Conservation (phyloP, 2,113 vertebrate species). For the Tretioscincus oriximinensis region DNA sequence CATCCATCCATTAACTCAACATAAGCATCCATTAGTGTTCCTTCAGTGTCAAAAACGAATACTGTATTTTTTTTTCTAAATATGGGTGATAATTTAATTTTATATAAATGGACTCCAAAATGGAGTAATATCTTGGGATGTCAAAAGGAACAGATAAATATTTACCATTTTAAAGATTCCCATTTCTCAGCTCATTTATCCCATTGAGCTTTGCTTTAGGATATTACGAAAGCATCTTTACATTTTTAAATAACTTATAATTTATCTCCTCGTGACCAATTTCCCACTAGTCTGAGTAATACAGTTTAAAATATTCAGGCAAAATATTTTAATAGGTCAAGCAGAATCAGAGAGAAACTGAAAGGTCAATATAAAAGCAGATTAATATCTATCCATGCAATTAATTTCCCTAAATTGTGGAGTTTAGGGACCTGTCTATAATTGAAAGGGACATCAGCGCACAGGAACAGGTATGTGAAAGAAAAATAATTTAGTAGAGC, state of each 20-base stretch:
- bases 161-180: slow-evolving; percentile 4
- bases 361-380: slow-evolving; percentile 11
- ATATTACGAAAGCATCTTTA: neutral
- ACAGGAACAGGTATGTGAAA: neutral
- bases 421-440: neutral
- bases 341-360: neutral
- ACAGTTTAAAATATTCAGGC: slow-evolving; percentile 18
- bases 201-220: neutral
- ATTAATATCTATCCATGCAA: neutral
- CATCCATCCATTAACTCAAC: too few relatives aligned
- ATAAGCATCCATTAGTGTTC: too few relatives aligned
- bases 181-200: neutral
- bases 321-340: slow-evolving; percentile 14
- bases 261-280: neutral
- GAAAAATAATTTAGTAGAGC: neutral
- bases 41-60: too few relatives aligned
- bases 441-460: neutral
- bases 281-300: neutral
- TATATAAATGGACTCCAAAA: neutral
- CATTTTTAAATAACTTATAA: slow-evolving; percentile 1
- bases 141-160: neutral
- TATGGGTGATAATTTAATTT: neutral
- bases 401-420: neutral
- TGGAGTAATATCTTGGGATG: neutral
- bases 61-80: too few relatives aligned